Base-by-base conservation (phyloP, 2,113 vertebrate genomes). In the Psilopsiagon aymara region DNA sequence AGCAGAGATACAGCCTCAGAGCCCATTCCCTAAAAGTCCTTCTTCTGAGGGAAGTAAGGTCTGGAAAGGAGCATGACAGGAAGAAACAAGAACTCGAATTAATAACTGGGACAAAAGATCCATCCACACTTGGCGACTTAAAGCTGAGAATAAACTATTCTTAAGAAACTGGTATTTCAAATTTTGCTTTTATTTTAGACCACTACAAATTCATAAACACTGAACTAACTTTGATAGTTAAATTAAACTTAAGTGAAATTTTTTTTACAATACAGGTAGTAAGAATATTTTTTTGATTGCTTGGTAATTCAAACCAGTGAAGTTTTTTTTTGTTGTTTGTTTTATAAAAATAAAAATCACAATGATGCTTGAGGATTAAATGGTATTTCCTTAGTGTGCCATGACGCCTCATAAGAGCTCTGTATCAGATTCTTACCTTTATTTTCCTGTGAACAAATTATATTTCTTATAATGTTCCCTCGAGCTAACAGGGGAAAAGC, bases 71-170 rank as follows among this genome's bases (percentile, higher is more conserved):
- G 7, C 9, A 33, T 0, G 4, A 43, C 11, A 66, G 16, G 11
- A 47, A 57, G 35, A 82, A 31, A n/a, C 1, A 85, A 75, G 9
- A 24, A 68, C 7, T 68, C 0, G 0, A 19, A 55, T 13, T 25
- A 55, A 10, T 18, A 78, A 46, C 33, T 59, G 10, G 57, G 57
- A 35, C 33, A 59, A 59, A 59, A 59, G 33, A 59, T 33, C n/a
- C 23, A 13, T 59, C 33, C 57, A 59, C 2, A 3, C 64, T 91
- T 79, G 8, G n/a, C 11, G 53, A 57, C 12, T 51, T 47, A 55
- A 82, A 68, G 33, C 21, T 16, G 35, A 59, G 57, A 59, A 59
- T 24, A 59, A 35, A 35, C 3, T 82, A 7, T 35, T 55, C 10
- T 49, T 51, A 59, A 35, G 53, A 73, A 70, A 25, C 2, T 1